Conservation (phyloP, 2,888 invertebrate species). For the Exephanes ischioxanthus region DNA sequence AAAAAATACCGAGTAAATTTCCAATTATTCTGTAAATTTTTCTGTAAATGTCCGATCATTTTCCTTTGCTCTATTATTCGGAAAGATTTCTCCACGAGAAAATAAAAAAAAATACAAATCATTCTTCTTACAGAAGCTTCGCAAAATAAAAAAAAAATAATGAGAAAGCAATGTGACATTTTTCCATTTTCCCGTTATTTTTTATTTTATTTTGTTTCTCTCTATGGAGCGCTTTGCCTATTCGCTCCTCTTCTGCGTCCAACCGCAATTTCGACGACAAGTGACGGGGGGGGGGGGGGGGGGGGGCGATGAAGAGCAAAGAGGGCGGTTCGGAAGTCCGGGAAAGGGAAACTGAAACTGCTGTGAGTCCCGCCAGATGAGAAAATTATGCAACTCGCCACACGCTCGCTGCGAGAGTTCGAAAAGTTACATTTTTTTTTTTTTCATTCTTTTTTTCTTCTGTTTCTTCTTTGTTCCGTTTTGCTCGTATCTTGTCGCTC, state of each 20-base stretch:
- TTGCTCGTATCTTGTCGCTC: not conserved
- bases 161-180: too few relatives aligned
- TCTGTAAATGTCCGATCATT: too few relatives aligned
- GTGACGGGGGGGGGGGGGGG: not conserved
- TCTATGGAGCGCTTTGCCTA: not conserved
- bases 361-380: slow-evolving; percentile 32
- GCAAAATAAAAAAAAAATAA: too few relatives aligned
- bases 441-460: slow-evolving; percentile 14
- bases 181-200: not conserved
- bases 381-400: slow-evolving; percentile 62
- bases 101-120: too few relatives aligned
- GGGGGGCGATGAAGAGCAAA: slow-evolving; percentile 18
- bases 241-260: slow-evolving; percentile 6
- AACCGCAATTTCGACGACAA: slow-evolving; percentile 23
- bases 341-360: slow-evolving; percentile 15
- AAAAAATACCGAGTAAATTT: too few relatives aligned
- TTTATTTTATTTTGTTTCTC: not conserved
- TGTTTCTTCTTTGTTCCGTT: slow-evolving; percentile 21
- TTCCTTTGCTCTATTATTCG: too few relatives aligned
- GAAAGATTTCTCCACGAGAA: too few relatives aligned
- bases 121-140: too few relatives aligned
- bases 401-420: slow-evolving; percentile 34
- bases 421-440: slow-evolving; percentile 21
- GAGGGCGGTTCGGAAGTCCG: slow-evolving; percentile 16
- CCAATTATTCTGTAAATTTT: too few relatives aligned